Conservation (phyloP, 2,888 invertebrate species). For the Pterostichus madidus region DNA sequence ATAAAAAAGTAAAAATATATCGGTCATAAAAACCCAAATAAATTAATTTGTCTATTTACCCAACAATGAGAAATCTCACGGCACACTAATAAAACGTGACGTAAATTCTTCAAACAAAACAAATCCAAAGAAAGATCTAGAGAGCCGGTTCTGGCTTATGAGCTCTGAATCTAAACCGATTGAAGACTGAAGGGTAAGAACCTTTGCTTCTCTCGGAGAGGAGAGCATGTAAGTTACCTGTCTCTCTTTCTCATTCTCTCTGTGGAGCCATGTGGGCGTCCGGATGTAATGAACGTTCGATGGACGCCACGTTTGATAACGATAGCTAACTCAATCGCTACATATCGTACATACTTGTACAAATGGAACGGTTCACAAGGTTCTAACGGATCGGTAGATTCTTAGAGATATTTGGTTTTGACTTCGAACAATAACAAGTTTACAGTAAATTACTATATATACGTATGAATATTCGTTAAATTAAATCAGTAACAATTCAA, state of each 20-base stretch:
- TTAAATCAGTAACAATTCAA: too few species aligned
- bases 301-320: background rate
- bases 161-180: constrained; percentile 26
- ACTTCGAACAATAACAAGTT: too few species aligned
- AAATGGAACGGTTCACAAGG: too few species aligned
- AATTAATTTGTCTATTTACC: background rate
- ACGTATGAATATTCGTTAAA: too few species aligned
- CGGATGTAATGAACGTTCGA: background rate
- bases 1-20: constrained; percentile 9
- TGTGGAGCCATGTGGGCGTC: background rate
- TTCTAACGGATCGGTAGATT: too few species aligned
- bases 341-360: too few species aligned
- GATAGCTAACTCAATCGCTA: background rate
- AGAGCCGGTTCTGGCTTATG: background rate
- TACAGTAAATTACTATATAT: too few species aligned
- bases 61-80: background rate
- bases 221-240: background rate
- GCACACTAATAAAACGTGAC: background rate
- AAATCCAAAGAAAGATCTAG: background rate
- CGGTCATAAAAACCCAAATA: background rate
- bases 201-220: background rate
- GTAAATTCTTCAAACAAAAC: constrained; percentile 13
- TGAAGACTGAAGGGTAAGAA: constrained; percentile 1
- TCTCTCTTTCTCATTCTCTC: background rate
- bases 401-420: too few species aligned